A percentile compares a stretch with the other conserved stretches of the same genome.
Evolutionary conservation across 2,797 vertebrate species (phyloP).

Genomic region (Brachyrhaphis roseni): DNA sequence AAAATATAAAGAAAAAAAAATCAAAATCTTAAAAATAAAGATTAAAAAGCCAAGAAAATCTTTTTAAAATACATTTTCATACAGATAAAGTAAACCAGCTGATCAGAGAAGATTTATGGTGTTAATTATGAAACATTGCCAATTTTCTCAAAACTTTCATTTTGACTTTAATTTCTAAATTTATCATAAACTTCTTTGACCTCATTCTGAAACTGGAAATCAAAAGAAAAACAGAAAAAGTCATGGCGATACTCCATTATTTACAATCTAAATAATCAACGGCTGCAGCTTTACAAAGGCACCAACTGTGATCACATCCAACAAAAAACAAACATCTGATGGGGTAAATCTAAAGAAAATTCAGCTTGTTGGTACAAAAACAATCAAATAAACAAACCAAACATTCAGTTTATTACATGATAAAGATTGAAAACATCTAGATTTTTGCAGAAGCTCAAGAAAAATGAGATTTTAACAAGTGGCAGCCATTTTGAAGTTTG

Average conservation of each 20-base stretch:
- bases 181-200: background rate
- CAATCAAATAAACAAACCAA: background rate
- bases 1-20: background rate
- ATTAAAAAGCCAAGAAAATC: background rate
- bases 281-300: slow-evolving; percentile 57
- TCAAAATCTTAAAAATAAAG: background rate
- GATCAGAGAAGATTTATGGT: background rate
- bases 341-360: background rate
- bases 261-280: background rate
- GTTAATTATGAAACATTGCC: background rate
- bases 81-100: background rate
- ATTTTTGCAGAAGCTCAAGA: background rate
- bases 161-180: background rate
- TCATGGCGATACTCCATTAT: background rate
- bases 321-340: background rate
- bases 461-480: too few species aligned
- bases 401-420: slow-evolving; percentile 42
- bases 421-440: background rate
- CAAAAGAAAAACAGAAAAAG: too few species aligned
- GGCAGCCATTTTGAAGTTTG: background rate
- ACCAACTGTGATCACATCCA: slow-evolving; percentile 46
- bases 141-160: background rate
- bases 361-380: background rate
- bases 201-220: background rate
- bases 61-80: background rate